Evolutionary conservation across 35 echinoderm and acorn worm species (phyloP).

Genomic region (Ptychodera flava): DNA sequence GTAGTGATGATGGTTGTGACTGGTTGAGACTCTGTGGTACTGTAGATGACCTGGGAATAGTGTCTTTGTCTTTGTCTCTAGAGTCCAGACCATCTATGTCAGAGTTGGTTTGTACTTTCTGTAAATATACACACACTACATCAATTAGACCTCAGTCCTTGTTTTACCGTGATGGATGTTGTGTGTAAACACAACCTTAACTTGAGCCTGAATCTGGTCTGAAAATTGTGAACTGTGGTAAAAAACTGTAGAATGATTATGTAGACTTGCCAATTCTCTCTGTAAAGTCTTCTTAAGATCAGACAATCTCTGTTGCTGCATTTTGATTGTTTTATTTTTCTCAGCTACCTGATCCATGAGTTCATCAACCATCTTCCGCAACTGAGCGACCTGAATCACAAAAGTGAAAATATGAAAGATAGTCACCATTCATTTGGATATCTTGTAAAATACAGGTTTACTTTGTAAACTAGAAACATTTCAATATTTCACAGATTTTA

Average conservation of each 20-base stretch:
- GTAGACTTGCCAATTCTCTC: conserved; percentile 96
- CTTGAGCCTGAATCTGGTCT: no score
- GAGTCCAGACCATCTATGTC: conserved; percentile 55
- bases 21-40: background rate
- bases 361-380: conserved; percentile 50
- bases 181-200: no score
- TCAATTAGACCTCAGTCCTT: no score
- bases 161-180: no score
- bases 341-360: conserved; percentile 71
- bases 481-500: no score
- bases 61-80: background rate
- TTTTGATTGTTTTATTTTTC: conserved; percentile 97
- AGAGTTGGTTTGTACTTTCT: conserved; percentile 78
- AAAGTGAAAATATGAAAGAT: no score
- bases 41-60: background rate
- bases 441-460: no score
- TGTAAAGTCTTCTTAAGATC: conserved; percentile 94
- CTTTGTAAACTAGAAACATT: no score
- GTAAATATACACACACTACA: no score
- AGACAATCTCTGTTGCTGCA: conserved; percentile 94
- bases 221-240: no score
- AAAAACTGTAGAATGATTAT: no score
- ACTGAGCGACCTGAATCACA: background rate
- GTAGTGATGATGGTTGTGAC: conserved; percentile 11
- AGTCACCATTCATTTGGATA: no score